Base-by-base conservation (phyloP, 2,113 vertebrate species). In the Raphicerus campestris region DNA sequence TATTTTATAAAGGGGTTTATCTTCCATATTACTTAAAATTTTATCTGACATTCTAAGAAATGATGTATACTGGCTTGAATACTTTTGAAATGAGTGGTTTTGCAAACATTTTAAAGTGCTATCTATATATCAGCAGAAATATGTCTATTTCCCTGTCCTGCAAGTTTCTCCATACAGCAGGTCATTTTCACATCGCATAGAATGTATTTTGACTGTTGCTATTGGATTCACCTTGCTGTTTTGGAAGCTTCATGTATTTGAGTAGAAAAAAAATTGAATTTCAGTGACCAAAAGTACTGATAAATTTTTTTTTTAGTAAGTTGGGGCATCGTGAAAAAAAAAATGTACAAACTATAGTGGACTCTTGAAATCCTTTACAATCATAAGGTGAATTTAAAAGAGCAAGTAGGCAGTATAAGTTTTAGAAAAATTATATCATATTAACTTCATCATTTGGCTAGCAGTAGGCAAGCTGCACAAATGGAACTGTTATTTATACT, bases 41-140 rank as follows among this genome's bases (percentile, higher is more conserved):
- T 94, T 95, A 96, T 96, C 98, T 98, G 97, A 98, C 93, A 97
- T 98, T 98, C 98, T 98, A 98, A 95, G 63, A 70, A 39, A 70
- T 70, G 19, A 97, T 92, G 63, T 96, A 58, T 96, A 89, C 45
- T 91, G 97, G 97, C 96, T 92, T 97, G 96, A 96, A 82, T 56
- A 94, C 96, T 92, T 97, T 89, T 96, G 89, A 98, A 89, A 15
- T 73, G 24, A 93, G 73, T 53, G 55, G 22, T 91, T 91, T 86
- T 98, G 0, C 2, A 60, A 96, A 81, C 19, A 81, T 88, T 95
- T 96, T 16, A 82, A 73, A 95, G 91, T 96, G 58, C 22, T 95
- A 3, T 92, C 86, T 96, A 56, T 87, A 42, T 87, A 92, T 58
- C 92, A 97, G 95, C 70, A 98, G 32, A 91, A 91, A 96, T 87